Conservation (phyloP, 2,113 vertebrate genomes). For the Chlorodrepanis virens region DNA sequence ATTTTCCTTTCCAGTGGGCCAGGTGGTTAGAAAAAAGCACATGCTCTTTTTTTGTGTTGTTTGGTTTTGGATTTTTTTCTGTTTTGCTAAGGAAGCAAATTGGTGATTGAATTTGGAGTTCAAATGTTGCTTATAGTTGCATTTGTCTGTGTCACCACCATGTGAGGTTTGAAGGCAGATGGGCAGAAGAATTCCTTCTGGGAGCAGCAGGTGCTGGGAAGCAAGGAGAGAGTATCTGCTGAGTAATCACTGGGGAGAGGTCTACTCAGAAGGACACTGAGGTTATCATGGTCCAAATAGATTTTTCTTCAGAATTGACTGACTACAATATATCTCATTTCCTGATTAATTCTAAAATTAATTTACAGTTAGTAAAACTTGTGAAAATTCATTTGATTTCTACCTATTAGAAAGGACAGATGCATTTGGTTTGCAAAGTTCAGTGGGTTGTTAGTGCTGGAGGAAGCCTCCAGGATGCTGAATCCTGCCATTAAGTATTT, state of each 20-base stretch:
- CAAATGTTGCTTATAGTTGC: neutral
- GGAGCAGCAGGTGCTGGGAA: neutral
- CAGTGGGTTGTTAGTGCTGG: neutral
- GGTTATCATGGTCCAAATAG: neutral
- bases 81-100: neutral
- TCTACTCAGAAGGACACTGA: neutral
- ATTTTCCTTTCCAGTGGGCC: neutral
- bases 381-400: neutral
- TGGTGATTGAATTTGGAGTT: neutral
- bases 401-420: neutral
- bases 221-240: neutral
- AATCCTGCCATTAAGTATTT: neutral
- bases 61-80: neutral
- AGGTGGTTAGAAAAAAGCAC: neutral
- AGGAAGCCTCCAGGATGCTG: neutral
- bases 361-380: neutral
- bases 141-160: neutral
- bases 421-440: neutral
- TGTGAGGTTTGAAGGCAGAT: neutral
- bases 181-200: slow-evolving; percentile 10
- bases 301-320: neutral
- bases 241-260: neutral
- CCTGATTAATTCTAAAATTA: neutral
- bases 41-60: neutral
- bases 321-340: neutral